Evolutionary conservation across 1,140 invertebrate genomes (phyloP), one percentile per base, ranked within the genome.

Genomic region (Acromyrmex echinatior): DNA sequence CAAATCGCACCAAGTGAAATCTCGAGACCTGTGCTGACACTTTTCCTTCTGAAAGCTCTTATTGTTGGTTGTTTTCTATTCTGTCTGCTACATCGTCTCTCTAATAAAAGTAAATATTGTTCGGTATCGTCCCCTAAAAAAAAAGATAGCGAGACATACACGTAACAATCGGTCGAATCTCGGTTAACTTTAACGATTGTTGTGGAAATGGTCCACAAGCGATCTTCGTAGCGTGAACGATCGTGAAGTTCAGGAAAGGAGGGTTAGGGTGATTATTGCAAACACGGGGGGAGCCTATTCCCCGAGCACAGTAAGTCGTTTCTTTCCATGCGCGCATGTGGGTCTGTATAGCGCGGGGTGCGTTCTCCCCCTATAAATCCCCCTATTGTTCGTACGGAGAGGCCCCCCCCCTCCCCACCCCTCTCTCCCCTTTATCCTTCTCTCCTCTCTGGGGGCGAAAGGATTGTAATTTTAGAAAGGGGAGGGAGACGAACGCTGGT

Each of bases 391-490:
- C 80, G 21, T 70, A 3, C 31, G 6, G 56, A 63, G 79, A n/a
- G n/a, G n/a, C n/a, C n/a, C n/a, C n/a, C n/a, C n/a, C n/a, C 21
- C 21, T 0, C 21, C 63, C 71, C 65, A 4, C 28, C 0, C 7
- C 21, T 31, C 14, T 31, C 25, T 31, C 14, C 14, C 6, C 39
- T 63, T 4, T 63, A 25, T 28, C 14, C 14, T 21, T 60, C 14
- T 63, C 18, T 66, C 18, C 35, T 6, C 65, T 66, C 66, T 18
- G 45, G 21, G 70, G 73, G 71, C 70, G 56, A 87, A 87, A 87
- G 86, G 81, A 87, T 87, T 87, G 86, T 86, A 86, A 87, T 86
- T 86, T 87, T 78, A 86, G 14, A 56, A 51, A 7, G 80, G 21
- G n/a, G 77, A 35, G 25, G 53, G 12, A 45, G 28, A 7, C 16